These are phyloP conservation scores for Synergus gifuensis DNA, from an alignment of 2,888 invertebrate genomes.

Conservation along the genomic window DNA sequence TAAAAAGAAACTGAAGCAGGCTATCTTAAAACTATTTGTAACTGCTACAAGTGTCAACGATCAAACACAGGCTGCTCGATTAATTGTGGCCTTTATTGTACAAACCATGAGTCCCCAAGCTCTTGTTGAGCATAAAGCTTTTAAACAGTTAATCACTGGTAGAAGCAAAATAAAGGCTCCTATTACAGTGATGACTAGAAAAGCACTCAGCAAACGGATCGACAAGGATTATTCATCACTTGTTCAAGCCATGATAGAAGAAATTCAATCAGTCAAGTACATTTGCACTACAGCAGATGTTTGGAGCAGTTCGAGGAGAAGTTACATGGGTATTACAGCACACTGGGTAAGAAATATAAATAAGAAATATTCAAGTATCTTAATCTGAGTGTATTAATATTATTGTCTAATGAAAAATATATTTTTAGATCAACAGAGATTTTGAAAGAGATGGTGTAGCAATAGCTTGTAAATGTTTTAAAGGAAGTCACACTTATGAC, in stretches of 20 bases:
- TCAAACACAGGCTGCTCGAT: neutral
- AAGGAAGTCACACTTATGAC: conserved; percentile 50
- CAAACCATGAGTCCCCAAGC: neutral
- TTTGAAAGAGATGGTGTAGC: neutral
- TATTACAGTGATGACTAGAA: neutral
- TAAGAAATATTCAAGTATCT: conserved; percentile 22
- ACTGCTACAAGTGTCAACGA: neutral
- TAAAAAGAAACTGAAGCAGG: neutral
- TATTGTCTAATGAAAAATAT: conserved; percentile 37
- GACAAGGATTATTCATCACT: conserved; percentile 3
- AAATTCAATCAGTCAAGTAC: conserved; percentile 1
- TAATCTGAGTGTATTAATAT: conserved; percentile 48
- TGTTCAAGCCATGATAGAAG: neutral
- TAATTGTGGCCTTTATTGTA: neutral
- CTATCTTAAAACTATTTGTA: neutral
- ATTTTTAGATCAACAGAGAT: neutral
- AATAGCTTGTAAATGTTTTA: no score
- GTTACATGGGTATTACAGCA: conserved; percentile 39
- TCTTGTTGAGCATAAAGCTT: neutral
- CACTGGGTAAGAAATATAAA: conserved; percentile 41
- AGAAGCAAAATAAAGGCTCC: neutral
- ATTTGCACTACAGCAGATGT: conserved; percentile 34
- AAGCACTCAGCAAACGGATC: neutral
- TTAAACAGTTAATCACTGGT: neutral
- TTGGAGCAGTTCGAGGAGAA: neutral